Evolutionary conservation across 2,888 invertebrate species (phyloP).

Genomic region (Archips crataeganus): DNA sequence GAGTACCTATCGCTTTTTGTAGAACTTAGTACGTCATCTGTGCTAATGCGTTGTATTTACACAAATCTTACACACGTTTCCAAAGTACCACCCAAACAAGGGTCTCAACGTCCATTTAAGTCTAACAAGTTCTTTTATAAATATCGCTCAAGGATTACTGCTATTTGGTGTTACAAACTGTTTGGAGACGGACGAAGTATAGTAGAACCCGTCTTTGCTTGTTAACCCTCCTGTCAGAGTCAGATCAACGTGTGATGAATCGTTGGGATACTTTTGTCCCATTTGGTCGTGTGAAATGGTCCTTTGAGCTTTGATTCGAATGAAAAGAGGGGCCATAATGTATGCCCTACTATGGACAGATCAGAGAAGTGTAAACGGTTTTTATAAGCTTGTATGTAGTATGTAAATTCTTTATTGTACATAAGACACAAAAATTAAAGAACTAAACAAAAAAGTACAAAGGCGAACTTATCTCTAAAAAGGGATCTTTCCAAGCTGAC

Average conservation of each 20-base stretch:
- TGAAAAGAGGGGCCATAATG: too few relatives aligned
- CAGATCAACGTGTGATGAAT: conserved; percentile 1
- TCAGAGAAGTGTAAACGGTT: too few relatives aligned
- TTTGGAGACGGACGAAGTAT: background rate
- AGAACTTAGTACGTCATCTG: too few relatives aligned
- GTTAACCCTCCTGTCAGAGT: background rate
- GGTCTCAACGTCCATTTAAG: background rate
- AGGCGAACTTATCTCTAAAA: too few relatives aligned
- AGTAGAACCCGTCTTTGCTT: background rate
- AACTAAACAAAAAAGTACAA: too few relatives aligned
- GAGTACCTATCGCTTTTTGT: too few relatives aligned
- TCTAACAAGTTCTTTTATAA: background rate
- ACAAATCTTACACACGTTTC: too few relatives aligned
- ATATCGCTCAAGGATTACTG: background rate
- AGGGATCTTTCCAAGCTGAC: too few relatives aligned
- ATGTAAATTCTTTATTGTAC: too few relatives aligned
- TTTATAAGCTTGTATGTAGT: too few relatives aligned
- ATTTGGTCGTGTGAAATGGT: background rate
- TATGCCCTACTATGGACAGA: background rate
- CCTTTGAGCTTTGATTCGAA: background rate
- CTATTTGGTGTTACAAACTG: background rate
- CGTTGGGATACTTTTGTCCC: background rate
- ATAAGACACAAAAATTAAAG: too few relatives aligned
- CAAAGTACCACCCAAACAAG: background rate
- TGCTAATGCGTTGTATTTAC: too few relatives aligned